phyloP scores from a whole-genome alignment of 1,140 invertebrate species.

The Delia radicum region DNA sequence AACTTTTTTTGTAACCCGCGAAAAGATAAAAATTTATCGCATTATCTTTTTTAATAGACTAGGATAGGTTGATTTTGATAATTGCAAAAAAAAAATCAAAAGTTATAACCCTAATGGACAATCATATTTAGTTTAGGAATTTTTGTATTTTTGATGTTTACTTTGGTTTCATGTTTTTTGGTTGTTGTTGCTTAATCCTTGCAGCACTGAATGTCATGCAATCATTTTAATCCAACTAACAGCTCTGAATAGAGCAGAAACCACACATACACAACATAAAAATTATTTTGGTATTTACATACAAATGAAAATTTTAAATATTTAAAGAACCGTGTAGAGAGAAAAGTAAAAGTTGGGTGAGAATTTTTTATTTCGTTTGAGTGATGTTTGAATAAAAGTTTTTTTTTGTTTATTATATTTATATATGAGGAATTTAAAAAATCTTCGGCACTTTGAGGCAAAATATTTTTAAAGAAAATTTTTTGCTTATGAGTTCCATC shows the following conservation, averaged over 20 bases:
- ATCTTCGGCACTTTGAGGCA: too few relatives aligned
- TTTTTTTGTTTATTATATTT: too few relatives aligned
- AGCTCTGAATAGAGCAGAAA: not conserved
- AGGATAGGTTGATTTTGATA: too few relatives aligned
- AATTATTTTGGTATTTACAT: not conserved
- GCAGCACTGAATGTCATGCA: constrained; percentile 7
- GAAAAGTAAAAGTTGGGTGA: not conserved
- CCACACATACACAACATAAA: not conserved
- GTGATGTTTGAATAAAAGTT: not conserved
- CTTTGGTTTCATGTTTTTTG: constrained; percentile 10
- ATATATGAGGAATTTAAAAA: too few relatives aligned
- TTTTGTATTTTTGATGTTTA: not conserved
- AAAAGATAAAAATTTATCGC: too few relatives aligned
- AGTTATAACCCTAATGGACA: too few relatives aligned
- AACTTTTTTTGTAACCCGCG: too few relatives aligned
- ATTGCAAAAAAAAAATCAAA: too few relatives aligned
- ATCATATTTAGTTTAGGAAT: not conserved
- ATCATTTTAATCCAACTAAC: constrained; percentile 5
- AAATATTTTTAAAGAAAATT: too few relatives aligned
- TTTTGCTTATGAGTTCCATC: too few relatives aligned
- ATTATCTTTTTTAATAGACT: too few relatives aligned
- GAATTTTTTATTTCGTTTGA: not conserved
- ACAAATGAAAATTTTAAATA: constrained; percentile 2
- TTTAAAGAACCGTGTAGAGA: not conserved
- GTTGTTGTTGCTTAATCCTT: constrained; percentile 11